phyloP scores from a whole-genome alignment of 1,140 invertebrate genomes.

The Meteorus sp. region DNA sequence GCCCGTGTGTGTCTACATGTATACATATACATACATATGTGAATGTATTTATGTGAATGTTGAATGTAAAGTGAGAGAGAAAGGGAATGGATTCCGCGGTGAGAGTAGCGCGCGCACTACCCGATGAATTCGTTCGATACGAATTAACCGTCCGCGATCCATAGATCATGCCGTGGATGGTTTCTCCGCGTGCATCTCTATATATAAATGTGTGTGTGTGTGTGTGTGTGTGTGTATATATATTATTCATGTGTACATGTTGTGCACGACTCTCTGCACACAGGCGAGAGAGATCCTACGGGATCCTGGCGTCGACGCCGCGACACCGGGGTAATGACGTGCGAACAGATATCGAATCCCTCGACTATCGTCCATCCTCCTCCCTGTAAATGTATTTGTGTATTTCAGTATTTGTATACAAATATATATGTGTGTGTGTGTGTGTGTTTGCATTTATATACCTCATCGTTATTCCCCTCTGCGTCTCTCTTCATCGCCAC shows the following conservation, averaged over 20 bases:
- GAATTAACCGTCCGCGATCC: constrained; percentile 43
- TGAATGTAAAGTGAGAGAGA: constrained; percentile 1
- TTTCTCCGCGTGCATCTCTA: neutral
- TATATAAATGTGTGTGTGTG: constrained; percentile 1
- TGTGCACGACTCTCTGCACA: constrained; percentile 4
- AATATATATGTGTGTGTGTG: constrained; percentile 9
- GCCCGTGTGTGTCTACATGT: neutral
- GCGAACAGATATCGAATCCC: constrained; percentile 59
- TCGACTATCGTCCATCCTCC: constrained; percentile 34
- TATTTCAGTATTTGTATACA: neutral
- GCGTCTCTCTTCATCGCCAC: constrained; percentile 2
- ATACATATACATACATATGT: neutral
- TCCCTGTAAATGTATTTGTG: no score
- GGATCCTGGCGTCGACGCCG: constrained; percentile 22
- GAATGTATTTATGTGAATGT: neutral
- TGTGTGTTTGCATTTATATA: no score
- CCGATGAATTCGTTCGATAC: constrained; percentile 40
- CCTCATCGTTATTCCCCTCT: neutral
- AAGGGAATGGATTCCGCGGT: constrained; percentile 9
- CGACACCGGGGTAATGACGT: constrained; percentile 55
- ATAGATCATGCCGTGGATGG: constrained; percentile 38
- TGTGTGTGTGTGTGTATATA: no score
- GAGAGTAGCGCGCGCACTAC: neutral
- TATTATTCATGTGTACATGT: no score
- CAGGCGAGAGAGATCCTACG: constrained; percentile 13